A percentile compares a stretch with the other conserved stretches of the same genome.
Conservation (phyloP, 1,140 invertebrate species). For the Helicoverpa zea region DNA sequence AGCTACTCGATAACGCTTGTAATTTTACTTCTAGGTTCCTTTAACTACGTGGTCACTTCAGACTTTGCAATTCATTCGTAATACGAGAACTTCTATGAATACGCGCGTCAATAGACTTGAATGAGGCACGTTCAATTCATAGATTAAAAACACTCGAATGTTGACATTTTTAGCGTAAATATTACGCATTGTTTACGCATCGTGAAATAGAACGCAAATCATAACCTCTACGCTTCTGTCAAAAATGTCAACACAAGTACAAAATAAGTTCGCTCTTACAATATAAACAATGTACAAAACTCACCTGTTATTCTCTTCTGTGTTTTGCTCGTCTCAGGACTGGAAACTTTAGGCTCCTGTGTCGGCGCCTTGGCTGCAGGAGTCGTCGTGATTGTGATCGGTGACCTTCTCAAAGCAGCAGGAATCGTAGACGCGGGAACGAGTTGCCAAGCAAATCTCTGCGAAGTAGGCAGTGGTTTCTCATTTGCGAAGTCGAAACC, state of each 20-base stretch:
- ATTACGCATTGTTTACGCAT: constrained; percentile 46
- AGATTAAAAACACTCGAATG: constrained; percentile 35
- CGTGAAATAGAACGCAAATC: constrained; percentile 31
- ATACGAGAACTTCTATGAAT: not conserved
- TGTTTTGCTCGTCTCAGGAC: constrained; percentile 79
- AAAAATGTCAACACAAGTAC: constrained; percentile 18
- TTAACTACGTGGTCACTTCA: not conserved
- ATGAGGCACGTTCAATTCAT: constrained; percentile 19
- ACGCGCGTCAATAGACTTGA: constrained; percentile 10
- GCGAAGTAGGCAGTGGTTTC: constrained; percentile 76
- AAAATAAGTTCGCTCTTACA: not conserved
- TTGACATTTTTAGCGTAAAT: constrained; percentile 37
- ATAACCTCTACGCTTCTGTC: constrained; percentile 15
- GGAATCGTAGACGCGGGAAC: constrained; percentile 77
- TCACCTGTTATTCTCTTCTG: constrained; percentile 86
- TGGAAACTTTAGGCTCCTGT: constrained; percentile 76
- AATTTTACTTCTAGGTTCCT: not conserved
- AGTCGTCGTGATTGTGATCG: constrained; percentile 73
- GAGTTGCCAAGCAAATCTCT: constrained; percentile 83
- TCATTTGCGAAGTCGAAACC: constrained; percentile 84
- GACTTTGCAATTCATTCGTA: constrained; percentile 1
- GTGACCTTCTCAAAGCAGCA: constrained; percentile 75
- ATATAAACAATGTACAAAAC: constrained; percentile 52
- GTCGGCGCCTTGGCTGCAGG: constrained; percentile 66
- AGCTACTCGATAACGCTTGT: not conserved